Evolutionary conservation across 2,888 invertebrate species (phyloP).

Genomic region (Pammene aurita): DNA sequence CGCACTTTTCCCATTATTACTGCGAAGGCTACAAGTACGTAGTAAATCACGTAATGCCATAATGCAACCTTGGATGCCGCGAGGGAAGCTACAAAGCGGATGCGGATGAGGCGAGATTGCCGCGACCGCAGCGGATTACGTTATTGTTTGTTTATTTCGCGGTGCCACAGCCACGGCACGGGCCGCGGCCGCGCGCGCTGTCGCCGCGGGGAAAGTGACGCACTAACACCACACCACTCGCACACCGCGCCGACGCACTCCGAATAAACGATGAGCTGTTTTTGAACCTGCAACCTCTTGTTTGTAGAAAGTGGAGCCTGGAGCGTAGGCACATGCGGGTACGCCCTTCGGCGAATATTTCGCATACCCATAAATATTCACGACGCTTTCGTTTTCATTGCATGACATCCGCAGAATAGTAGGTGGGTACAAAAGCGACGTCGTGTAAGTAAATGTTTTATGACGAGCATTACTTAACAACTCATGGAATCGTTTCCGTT

Average conservation of each 20-base stretch:
- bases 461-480: slow-evolving; percentile 74
- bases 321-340: slow-evolving; percentile 68
- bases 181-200: slow-evolving; percentile 44
- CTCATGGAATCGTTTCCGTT: slow-evolving; percentile 64
- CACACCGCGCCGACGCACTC: slow-evolving; percentile 59
- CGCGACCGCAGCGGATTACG: slow-evolving; percentile 67
- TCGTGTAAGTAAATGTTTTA: slow-evolving; percentile 56
- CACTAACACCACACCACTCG: slow-evolving; percentile 58
- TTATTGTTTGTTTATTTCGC: slow-evolving; percentile 59
- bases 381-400: slow-evolving; percentile 78
- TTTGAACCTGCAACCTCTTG: slow-evolving; percentile 58
- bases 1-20: slow-evolving; percentile 50
- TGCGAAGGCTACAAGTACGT: slow-evolving; percentile 45
- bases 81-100: slow-evolving; percentile 56
- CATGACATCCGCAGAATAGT: slow-evolving; percentile 61
- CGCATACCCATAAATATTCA: slow-evolving; percentile 79
- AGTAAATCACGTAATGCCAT: slow-evolving; percentile 50
- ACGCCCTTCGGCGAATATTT: slow-evolving; percentile 81
- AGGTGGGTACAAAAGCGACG: slow-evolving; percentile 48
- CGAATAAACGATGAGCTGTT: slow-evolving; percentile 81
- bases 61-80: slow-evolving; percentile 61
- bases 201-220: slow-evolving; percentile 70
- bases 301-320: slow-evolving; percentile 76
- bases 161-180: slow-evolving; percentile 43
- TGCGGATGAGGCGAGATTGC: slow-evolving; percentile 55